A percentile compares a stretch with the other conserved stretches of the same genome.
Evolutionary conservation across 2,113 vertebrate genomes (phyloP).

Genomic region (Heteronetta atricapilla): DNA sequence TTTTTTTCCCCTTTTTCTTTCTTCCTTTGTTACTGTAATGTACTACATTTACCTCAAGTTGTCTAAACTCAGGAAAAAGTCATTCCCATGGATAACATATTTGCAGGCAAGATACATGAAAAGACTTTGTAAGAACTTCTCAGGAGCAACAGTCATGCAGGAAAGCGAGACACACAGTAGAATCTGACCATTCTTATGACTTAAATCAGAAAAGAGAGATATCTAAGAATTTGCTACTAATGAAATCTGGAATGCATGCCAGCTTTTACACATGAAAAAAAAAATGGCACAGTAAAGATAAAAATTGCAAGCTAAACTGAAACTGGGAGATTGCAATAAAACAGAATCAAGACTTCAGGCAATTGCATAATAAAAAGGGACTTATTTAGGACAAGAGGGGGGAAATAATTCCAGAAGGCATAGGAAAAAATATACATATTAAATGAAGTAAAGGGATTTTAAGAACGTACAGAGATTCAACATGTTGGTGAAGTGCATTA

Average conservation of each 20-base stretch:
- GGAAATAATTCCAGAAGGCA: neutral
- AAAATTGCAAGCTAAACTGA: neutral
- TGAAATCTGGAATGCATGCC: neutral
- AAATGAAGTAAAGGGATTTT: neutral
- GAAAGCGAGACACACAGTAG: neutral
- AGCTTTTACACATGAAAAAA: neutral
- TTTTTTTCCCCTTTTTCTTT: neutral
- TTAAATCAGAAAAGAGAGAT: neutral
- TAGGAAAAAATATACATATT: neutral
- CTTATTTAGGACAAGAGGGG: neutral
- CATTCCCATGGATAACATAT: neutral
- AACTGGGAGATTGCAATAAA: neutral
- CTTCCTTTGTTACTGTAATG: neutral
- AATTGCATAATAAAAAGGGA: neutral
- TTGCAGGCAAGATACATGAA: neutral
- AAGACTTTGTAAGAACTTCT: neutral
- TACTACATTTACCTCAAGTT: neutral
- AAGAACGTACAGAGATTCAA: neutral
- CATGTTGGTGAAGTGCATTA: neutral
- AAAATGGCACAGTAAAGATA: neutral
- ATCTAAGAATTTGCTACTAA: neutral
- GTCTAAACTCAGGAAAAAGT: neutral
- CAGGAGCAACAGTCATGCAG: neutral
- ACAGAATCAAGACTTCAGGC: neutral
- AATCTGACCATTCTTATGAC: neutral